These are phyloP conservation scores for Eulemur coronatus DNA, from an alignment of 2,797 vertebrate genomes.

Conservation along the genomic window DNA sequence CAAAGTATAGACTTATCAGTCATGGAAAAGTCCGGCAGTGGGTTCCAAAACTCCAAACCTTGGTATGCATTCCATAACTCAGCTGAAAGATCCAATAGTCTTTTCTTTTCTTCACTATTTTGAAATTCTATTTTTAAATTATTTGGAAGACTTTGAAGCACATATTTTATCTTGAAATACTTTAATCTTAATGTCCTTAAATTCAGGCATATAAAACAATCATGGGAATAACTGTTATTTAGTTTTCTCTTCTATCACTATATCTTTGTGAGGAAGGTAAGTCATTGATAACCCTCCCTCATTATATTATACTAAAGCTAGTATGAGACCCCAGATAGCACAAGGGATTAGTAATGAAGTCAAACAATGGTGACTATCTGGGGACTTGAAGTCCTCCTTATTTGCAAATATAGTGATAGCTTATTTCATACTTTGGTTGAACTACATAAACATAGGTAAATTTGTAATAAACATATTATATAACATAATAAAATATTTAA, in stretches of 20 bases:
- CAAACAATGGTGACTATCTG: slow-evolving; percentile 4
- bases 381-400: not conserved
- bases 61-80: slow-evolving; percentile 54
- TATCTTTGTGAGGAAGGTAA: slow-evolving; percentile 20
- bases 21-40: slow-evolving; percentile 17
- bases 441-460: not conserved
- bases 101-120: slow-evolving; percentile 44
- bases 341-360: slow-evolving; percentile 20
- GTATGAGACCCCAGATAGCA: slow-evolving; percentile 17
- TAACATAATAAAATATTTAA: slow-evolving; percentile 54
- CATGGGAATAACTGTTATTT: not conserved
- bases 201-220: slow-evolving; percentile 12
- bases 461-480: not conserved
- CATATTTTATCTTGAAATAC: slow-evolving; percentile 44
- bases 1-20: slow-evolving; percentile 59
- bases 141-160: slow-evolving; percentile 50
- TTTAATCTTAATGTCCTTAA: slow-evolving; percentile 18
- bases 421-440: slow-evolving; percentile 22
- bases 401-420: slow-evolving; percentile 5
- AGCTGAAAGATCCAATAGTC: not conserved
- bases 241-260: slow-evolving; percentile 4
- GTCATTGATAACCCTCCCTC: slow-evolving; percentile 11
- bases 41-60: slow-evolving; percentile 4
- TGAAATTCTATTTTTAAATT: slow-evolving; percentile 48
- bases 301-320: slow-evolving; percentile 18